These are phyloP conservation scores for Anniella stebbinsi DNA, from an alignment of 2,797 vertebrate genomes.

Conservation along the genomic window DNA sequence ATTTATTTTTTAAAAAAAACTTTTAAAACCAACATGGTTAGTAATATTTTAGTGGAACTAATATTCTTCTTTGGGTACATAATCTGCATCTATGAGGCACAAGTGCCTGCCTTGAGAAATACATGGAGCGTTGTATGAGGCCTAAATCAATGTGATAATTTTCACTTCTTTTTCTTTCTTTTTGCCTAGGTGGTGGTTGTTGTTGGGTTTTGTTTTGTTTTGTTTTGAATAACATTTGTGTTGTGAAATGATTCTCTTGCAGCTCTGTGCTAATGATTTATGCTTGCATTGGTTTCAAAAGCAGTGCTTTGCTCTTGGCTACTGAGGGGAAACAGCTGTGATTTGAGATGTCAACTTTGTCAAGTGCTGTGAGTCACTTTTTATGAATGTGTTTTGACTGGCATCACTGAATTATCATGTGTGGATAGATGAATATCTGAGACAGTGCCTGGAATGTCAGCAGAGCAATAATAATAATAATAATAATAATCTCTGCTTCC, in stretches of 20 bases:
- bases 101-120: conserved; percentile 31
- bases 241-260: conserved; percentile 62
- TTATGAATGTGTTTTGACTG: conserved; percentile 70
- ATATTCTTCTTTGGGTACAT: background rate
- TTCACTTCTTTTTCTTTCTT: no score
- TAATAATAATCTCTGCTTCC: background rate
- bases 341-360: conserved; percentile 74
- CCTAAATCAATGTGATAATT: conserved; percentile 40
- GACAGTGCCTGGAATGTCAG: conserved; percentile 53
- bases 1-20: conserved; percentile 33
- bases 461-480: background rate
- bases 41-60: conserved; percentile 27
- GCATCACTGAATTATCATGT: conserved; percentile 65
- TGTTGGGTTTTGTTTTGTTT: no score
- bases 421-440: conserved; percentile 68
- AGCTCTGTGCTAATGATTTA: conserved; percentile 66
- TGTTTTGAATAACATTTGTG: conserved; percentile 62
- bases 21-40: background rate
- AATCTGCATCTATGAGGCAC: background rate
- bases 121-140: conserved; percentile 26
- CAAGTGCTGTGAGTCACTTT: conserved; percentile 72
- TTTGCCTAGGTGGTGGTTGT: no score
- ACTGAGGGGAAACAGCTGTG: conserved; percentile 72
- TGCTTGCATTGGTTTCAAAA: conserved; percentile 67
- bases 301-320: conserved; percentile 71